Base-by-base conservation (phyloP, 2,888 invertebrate genomes). In the Cosmopolites sordidus region DNA sequence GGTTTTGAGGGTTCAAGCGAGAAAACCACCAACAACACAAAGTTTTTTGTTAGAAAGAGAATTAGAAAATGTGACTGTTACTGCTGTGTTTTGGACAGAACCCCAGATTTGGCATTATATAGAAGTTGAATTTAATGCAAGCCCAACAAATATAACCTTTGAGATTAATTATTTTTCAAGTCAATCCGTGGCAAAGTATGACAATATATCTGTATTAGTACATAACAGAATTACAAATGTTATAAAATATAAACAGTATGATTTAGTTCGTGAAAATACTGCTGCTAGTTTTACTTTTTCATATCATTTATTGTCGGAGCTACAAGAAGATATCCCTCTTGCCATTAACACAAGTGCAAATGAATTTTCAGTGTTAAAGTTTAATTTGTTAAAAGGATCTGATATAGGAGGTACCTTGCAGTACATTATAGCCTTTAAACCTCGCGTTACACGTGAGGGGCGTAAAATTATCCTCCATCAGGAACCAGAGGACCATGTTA, bases 321-420 rank as follows among this genome's bases (percentile, higher is more conserved):
- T 79, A 46, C 78, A 84, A 56, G 81, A 82, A 9, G 83, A 82
- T 17, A 78, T 83, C 2, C 82, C 86, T 0, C 78, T 81, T 46
- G 69, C 84, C 2, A 71, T 91, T 16, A 87, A 89, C 66, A 68
- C 91, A 40, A 84, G 84, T 8, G 82, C 82, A 2, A 76, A 78
- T 1, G 79, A 80, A 61, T 77, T 84, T 18, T 81, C 81, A 38
- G 78, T 84, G 0, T 76, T 91, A 46, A 80, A 83, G 58, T 90
- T 91, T 67, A 78, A 80, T 50, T 76, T 92, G 9, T 82, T 83
- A 30, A 80, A 84, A 51, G 80, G 85, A 16, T 76, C 80, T 51
- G 92, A 92, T 65, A 83, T 87, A 27, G 93, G 93, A 0, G 92
- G 92, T 0, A 90, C 87, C 1, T 68, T 92, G 15, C 79, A 83